These are phyloP conservation scores for Sphaerophoria taeniata DNA, from an alignment of 2,888 invertebrate species.

Conservation along the genomic window DNA sequence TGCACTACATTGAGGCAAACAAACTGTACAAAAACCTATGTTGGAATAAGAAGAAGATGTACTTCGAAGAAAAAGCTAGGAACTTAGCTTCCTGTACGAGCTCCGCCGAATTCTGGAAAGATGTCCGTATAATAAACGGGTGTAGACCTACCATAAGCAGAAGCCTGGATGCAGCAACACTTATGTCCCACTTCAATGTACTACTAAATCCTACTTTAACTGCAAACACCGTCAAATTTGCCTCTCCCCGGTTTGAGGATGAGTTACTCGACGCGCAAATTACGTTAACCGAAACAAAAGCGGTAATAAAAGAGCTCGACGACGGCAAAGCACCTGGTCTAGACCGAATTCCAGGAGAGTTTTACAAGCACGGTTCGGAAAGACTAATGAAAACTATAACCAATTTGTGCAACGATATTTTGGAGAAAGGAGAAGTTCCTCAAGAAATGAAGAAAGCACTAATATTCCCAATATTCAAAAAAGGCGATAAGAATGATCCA, in stretches of 20 bases:
- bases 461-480: background rate
- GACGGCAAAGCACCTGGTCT: slow-evolving; percentile 5
- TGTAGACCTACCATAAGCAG: slow-evolving; percentile 1
- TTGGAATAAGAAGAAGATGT: background rate
- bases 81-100: background rate
- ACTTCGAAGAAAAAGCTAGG: slow-evolving; percentile 4
- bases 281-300: slow-evolving; percentile 1
- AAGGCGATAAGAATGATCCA: no score
- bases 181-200: background rate
- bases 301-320: slow-evolving; percentile 1
- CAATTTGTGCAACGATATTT: background rate
- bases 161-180: slow-evolving; percentile 2
- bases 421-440: background rate
- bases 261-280: background rate
- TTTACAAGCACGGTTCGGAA: no score
- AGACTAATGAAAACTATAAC: no score
- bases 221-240: background rate
- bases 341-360: no score
- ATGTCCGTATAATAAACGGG: slow-evolving; percentile 5
- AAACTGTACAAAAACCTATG: background rate
- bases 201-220: background rate
- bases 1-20: slow-evolving; percentile 7
- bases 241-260: background rate
- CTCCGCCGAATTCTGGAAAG: background rate
- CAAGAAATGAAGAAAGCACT: background rate